These are phyloP conservation scores for Protonemura montana DNA, from an alignment of 2,888 invertebrate species.

Conservation along the genomic window DNA sequence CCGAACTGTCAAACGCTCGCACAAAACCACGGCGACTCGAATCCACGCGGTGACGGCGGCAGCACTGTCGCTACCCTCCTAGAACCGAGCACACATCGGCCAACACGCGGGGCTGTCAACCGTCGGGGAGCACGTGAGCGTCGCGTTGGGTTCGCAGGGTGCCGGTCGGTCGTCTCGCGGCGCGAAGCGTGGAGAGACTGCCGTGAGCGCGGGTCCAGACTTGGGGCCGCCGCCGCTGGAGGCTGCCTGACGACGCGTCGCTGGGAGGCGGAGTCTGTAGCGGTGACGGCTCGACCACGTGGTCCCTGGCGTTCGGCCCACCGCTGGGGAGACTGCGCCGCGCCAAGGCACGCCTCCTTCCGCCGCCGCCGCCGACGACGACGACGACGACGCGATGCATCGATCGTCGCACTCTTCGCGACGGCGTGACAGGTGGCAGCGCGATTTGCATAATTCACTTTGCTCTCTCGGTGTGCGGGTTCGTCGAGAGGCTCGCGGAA, in stretches of 20 bases:
- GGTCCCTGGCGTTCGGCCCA: background rate
- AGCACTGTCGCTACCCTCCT: background rate
- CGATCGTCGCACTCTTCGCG: conserved; percentile 8
- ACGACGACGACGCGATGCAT: conserved; percentile 39
- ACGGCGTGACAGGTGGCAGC: background rate
- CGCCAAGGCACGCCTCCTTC: conserved; percentile 39
- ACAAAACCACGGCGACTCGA: background rate
- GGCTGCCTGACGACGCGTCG: conserved; percentile 39
- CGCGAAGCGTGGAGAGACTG: background rate
- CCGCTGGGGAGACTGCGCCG: conserved; percentile 33
- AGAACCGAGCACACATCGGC: background rate
- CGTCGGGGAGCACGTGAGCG: background rate
- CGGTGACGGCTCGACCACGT: conserved; percentile 45
- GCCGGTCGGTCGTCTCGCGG: background rate
- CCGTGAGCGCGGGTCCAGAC: background rate
- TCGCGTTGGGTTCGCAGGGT: background rate
- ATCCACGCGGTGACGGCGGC: background rate
- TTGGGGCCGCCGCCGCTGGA: conserved; percentile 38
- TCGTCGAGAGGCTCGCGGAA: background rate
- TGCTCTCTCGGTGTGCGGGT: background rate
- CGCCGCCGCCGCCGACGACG: no score
- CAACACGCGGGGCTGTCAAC: background rate
- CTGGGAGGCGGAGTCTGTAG: conserved; percentile 46
- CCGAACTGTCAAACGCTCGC: background rate
- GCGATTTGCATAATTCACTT: background rate